These are phyloP conservation scores for Mechanitis messenoides DNA, from an alignment of 2,888 invertebrate species.

Conservation along the genomic window DNA sequence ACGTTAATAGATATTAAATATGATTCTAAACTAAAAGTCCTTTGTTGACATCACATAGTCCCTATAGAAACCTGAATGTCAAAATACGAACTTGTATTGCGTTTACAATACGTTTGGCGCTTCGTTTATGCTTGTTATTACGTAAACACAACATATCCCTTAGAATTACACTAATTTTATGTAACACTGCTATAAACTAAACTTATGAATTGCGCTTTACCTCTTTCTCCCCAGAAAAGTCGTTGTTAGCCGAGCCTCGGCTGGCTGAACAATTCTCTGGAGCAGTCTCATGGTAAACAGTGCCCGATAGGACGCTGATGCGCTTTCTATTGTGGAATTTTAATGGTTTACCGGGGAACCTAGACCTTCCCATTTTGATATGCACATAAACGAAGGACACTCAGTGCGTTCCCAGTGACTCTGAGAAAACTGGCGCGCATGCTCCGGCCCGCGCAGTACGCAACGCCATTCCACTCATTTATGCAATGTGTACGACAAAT, in stretches of 20 bases:
- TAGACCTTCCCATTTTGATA: constrained; percentile 86
- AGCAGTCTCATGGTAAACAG: constrained; percentile 73
- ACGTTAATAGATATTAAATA: constrained; percentile 7
- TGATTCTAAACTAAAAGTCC: constrained; percentile 26
- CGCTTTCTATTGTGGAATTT: constrained; percentile 91
- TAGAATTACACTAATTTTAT: constrained; percentile 41
- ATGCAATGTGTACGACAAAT: constrained; percentile 73
- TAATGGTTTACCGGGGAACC: constrained; percentile 92
- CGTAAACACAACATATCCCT: constrained; percentile 67
- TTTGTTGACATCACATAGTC: constrained; percentile 59
- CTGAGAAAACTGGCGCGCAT: constrained; percentile 75
- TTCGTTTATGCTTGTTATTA: constrained; percentile 56
- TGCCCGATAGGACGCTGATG: constrained; percentile 85
- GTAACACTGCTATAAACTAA: constrained; percentile 37
- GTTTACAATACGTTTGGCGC: constrained; percentile 43
- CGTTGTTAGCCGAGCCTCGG: constrained; percentile 63
- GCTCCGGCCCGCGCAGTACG: constrained; percentile 73
- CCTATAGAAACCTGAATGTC: constrained; percentile 47
- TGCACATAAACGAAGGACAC: constrained; percentile 74
- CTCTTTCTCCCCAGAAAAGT: constrained; percentile 73
- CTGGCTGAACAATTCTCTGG: constrained; percentile 66
- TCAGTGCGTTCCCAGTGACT: constrained; percentile 72
- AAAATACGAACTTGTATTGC: constrained; percentile 44
- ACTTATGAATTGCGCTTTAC: constrained; percentile 50
- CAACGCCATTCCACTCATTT: constrained; percentile 76